Conservation (phyloP, 2,797 vertebrate species). For the Rhynchonycteris naso region DNA sequence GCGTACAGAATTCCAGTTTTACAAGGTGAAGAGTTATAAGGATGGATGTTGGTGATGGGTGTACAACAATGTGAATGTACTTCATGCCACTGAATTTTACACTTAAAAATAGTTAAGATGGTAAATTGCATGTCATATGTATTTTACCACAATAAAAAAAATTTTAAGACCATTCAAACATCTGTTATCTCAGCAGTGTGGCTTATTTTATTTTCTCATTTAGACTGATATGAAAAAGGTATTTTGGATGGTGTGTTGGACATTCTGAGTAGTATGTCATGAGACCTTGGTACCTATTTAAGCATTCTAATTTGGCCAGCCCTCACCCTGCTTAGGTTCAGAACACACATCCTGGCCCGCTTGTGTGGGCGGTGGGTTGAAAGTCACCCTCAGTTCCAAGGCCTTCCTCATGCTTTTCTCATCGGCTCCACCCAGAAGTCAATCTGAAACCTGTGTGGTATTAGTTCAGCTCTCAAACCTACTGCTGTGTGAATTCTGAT, state of each 20-base stretch:
- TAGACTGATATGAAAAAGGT: not conserved
- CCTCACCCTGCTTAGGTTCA: not conserved
- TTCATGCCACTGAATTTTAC: not conserved
- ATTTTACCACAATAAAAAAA: not conserved
- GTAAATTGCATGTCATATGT: not conserved
- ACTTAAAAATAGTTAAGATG: not conserved
- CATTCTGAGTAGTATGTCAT: not conserved
- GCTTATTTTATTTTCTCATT: not conserved
- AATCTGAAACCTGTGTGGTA: not conserved
- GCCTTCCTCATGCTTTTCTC: not conserved
- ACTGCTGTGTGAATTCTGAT: not conserved
- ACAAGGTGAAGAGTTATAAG: no score
- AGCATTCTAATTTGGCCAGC: not conserved
- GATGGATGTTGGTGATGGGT: not conserved
- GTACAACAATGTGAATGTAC: not conserved
- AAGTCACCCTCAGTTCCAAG: not conserved
- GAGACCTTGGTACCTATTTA: not conserved
- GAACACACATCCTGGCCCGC: not conserved
- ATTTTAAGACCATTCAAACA: not conserved
- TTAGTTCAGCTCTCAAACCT: not conserved
- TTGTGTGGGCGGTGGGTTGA: not conserved
- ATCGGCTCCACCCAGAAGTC: not conserved
- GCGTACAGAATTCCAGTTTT: not conserved
- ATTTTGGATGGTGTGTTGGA: not conserved
- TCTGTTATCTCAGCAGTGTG: not conserved